Percentiles rank a stretch among this genome's conserved stretches.
phyloP scores from a whole-genome alignment of 2,888 invertebrate species.

The Pedicia rivosa region DNA sequence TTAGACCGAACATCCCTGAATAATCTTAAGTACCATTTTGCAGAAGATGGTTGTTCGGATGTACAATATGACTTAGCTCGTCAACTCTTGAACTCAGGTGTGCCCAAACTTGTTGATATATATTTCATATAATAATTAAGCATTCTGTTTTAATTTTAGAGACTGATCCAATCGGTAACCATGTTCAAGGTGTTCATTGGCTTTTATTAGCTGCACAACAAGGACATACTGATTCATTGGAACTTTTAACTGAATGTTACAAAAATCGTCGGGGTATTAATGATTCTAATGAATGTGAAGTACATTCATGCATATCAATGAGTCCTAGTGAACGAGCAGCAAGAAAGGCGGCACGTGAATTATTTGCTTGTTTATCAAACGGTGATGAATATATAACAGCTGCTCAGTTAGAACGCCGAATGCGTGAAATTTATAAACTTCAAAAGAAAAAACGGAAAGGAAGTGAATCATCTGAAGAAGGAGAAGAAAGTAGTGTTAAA shows the following conservation, averaged over 20 bases:
- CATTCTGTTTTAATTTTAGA: constrained; percentile 29
- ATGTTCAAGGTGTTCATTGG: constrained; percentile 75
- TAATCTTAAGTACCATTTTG: constrained; percentile 45
- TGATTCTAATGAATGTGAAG: constrained; percentile 54
- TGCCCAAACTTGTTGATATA: constrained; percentile 33
- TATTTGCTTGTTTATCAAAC: constrained; percentile 77
- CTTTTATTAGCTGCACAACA: constrained; percentile 84
- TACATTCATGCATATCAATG: constrained; percentile 63
- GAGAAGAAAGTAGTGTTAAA: constrained; percentile 17
- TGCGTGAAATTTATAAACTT: constrained; percentile 45
- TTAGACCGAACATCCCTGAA: constrained; percentile 29
- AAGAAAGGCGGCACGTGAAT: constrained; percentile 69
- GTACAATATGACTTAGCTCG: constrained; percentile 79
- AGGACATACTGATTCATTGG: constrained; percentile 76
- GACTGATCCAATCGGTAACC: constrained; percentile 48
- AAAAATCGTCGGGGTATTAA: constrained; percentile 61
- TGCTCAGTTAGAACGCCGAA: constrained; percentile 59
- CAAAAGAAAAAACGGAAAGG: constrained; percentile 23
- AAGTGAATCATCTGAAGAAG: constrained; percentile 18
- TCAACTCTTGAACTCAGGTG: constrained; percentile 63
- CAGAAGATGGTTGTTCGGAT: constrained; percentile 79
- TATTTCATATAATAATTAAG: not conserved
- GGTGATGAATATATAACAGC: constrained; percentile 78
- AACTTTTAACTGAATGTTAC: constrained; percentile 39
- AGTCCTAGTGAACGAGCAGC: constrained; percentile 77